These are phyloP conservation scores for Ceryle rudis DNA, from an alignment of 2,797 vertebrate genomes.

Conservation along the genomic window DNA sequence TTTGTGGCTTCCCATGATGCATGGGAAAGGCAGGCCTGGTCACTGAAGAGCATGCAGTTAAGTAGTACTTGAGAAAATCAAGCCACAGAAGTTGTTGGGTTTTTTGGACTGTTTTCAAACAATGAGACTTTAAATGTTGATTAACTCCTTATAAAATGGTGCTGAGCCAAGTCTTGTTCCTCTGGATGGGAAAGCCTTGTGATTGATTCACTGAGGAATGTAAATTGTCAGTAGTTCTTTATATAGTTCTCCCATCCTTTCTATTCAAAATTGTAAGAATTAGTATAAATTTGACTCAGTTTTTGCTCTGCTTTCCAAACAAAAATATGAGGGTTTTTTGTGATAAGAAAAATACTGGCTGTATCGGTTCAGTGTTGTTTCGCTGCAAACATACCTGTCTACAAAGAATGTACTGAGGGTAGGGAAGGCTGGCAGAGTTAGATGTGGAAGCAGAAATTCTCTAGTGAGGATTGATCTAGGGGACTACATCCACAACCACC, in stretches of 20 bases:
- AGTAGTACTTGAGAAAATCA: neutral
- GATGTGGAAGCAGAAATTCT: neutral
- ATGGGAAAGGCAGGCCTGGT: neutral
- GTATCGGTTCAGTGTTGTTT: neutral
- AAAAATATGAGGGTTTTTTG: neutral
- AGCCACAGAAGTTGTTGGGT: neutral
- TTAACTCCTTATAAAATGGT: neutral
- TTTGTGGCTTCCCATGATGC: neutral
- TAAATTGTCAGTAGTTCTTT: neutral
- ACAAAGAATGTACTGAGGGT: neutral
- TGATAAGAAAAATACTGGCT: neutral
- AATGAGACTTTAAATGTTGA: neutral
- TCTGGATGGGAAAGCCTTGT: rapidly evolving
- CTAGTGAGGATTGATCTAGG: neutral
- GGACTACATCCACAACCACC: neutral
- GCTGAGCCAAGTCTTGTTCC: neutral
- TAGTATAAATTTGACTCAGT: neutral
- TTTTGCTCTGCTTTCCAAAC: neutral
- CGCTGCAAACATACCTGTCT: neutral
- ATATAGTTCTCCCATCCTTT: neutral
- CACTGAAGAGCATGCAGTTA: neutral
- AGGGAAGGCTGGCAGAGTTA: neutral
- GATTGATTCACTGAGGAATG: neutral
- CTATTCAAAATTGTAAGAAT: neutral
- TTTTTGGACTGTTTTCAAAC: neutral